These are phyloP conservation scores for Ferdinandea cuprea DNA, from an alignment of 2,888 invertebrate genomes.

Conservation along the genomic window DNA sequence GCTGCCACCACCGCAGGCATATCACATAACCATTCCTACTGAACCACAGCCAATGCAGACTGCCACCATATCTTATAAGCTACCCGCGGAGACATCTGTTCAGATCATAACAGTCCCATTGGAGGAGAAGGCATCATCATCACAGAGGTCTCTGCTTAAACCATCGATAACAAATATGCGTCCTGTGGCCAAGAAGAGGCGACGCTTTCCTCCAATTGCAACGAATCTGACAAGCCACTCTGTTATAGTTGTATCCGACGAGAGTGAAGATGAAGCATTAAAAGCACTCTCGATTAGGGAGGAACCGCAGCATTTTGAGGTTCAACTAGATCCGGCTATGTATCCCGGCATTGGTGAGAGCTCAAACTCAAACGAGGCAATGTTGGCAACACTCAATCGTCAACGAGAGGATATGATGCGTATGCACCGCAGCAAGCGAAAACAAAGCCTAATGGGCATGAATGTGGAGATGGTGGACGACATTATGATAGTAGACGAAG, in stretches of 20 bases:
- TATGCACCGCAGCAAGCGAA: conserved; percentile 75
- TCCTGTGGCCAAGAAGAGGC: conserved; percentile 41
- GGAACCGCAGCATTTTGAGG: conserved; percentile 73
- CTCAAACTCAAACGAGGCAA: conserved; percentile 77
- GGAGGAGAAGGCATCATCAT: conserved; percentile 76
- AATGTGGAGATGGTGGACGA: conserved; percentile 78
- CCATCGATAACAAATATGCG: neutral
- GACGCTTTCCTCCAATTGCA: conserved; percentile 53
- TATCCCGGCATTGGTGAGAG: conserved; percentile 75
- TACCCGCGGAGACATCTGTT: conserved; percentile 82
- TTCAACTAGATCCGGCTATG: conserved; percentile 76
- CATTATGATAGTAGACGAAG: conserved; percentile 79
- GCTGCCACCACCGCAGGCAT: conserved; percentile 42
- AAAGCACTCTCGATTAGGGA: conserved; percentile 22
- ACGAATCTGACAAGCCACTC: conserved; percentile 42
- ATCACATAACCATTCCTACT: conserved; percentile 57
- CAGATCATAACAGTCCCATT: conserved; percentile 81
- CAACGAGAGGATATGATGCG: conserved; percentile 78
- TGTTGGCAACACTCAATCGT: conserved; percentile 78
- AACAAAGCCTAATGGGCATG: conserved; percentile 65
- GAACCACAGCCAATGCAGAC: conserved; percentile 52
- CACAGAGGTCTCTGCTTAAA: neutral
- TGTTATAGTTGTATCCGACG: conserved; percentile 77
- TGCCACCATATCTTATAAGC: conserved; percentile 80
- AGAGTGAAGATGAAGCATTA: conserved; percentile 72